phyloP scores from a whole-genome alignment of 2,888 invertebrate species.

The Flexamia atlantica region DNA sequence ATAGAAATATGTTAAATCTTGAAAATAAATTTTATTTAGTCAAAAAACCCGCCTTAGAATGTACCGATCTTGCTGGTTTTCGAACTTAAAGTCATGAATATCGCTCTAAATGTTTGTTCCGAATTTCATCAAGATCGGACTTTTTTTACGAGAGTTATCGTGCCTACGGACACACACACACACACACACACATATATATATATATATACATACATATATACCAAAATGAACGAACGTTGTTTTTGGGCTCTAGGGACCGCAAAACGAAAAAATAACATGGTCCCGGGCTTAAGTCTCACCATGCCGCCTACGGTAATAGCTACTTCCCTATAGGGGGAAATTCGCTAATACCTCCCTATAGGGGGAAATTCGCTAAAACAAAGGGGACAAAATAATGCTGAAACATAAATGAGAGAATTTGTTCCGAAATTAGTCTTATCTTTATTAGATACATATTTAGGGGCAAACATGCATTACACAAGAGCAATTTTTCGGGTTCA shows the following conservation, averaged over 20 bases:
- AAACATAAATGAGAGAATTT: no score
- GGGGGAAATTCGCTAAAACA: neutral
- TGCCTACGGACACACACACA: neutral
- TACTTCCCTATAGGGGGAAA: neutral
- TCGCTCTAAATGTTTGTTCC: neutral
- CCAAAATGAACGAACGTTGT: neutral
- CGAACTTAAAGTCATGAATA: neutral
- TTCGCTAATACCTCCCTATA: neutral
- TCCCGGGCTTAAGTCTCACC: neutral
- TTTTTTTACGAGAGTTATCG: neutral
- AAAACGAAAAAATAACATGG: neutral
- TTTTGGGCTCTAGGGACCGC: neutral
- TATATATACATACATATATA: neutral
- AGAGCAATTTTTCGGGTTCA: no score
- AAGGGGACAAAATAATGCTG: no score
- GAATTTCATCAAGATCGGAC: neutral
- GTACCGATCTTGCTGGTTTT: neutral
- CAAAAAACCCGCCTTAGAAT: neutral
- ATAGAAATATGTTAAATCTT: no score
- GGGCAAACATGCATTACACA: no score
- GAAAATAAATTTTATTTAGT: no score
- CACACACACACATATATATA: neutral
- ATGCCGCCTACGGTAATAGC: neutral
- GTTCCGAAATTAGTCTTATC: no score
- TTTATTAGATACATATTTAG: no score